These are phyloP conservation scores for Pristionchus fissidentatus DNA, from an alignment of 2,888 invertebrate species.

Conservation along the genomic window DNA sequence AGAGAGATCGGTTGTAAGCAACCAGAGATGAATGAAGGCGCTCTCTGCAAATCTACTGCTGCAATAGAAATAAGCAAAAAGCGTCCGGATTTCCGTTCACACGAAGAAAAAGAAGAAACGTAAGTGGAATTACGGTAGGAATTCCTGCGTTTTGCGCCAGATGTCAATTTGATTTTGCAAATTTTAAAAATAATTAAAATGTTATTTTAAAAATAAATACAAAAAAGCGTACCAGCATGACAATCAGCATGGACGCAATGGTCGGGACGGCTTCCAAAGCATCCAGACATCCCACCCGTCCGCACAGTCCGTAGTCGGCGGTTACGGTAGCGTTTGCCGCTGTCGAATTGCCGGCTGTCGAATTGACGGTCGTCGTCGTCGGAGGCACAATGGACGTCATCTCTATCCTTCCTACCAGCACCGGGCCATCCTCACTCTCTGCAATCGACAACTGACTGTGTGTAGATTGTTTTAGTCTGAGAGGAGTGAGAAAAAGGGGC, in stretches of 20 bases:
- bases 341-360: no score
- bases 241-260: constrained; percentile 71
- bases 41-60: no score
- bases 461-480: neutral
- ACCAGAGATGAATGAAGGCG: no score
- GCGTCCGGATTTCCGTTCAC: no score
- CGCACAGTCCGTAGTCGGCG: constrained; percentile 47
- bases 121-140: no score
- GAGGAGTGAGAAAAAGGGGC: neutral
- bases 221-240: constrained; percentile 69
- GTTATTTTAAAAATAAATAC: neutral
- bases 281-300: constrained; percentile 61
- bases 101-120: no score
- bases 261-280: constrained; percentile 68
- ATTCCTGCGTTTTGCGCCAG: no score
- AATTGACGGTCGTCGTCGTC: constrained; percentile 36
- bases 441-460: neutral
- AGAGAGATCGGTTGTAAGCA: no score
- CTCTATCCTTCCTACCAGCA: neutral
- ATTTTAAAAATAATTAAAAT: no score
- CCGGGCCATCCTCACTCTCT: neutral
- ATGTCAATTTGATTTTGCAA: no score
- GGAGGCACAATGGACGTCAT: constrained; percentile 5
- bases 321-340: neutral
- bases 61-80: no score